Conservation (phyloP, 2,888 invertebrate genomes). For the Epsilonema sp. region DNA sequence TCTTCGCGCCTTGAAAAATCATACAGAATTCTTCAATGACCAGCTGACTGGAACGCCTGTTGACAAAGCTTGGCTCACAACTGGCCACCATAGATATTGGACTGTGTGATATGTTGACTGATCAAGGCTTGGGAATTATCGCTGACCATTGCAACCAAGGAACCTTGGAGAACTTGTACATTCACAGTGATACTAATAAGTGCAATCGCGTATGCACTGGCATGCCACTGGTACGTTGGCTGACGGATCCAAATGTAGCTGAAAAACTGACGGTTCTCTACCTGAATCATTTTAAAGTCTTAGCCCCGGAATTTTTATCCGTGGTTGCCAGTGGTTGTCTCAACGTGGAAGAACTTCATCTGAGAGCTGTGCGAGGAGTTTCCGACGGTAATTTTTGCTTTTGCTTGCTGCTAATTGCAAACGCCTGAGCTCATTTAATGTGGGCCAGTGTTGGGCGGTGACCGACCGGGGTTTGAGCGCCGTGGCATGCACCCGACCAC, state of each 20-base stretch:
- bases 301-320: not conserved
- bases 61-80: no score
- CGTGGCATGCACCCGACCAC: not conserved
- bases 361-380: conserved; percentile 1
- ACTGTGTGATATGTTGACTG: conserved; percentile 3
- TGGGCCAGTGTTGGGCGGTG: not conserved
- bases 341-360: conserved; percentile 3
- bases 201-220: conserved; percentile 2
- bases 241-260: not conserved
- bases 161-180: not conserved
- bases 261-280: not conserved
- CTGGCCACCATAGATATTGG: conserved; percentile 3
- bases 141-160: not conserved
- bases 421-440: not conserved
- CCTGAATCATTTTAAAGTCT: conserved; percentile 3
- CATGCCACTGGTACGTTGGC: not conserved
- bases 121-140: conserved; percentile 1
- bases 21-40: conserved; percentile 7
- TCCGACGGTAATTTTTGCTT: not conserved
- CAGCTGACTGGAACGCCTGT: not conserved
- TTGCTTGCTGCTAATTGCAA: not conserved
- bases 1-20: conserved; percentile 1
- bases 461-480: not conserved
- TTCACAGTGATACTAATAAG: conserved; percentile 4
- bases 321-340: not conserved